These are phyloP conservation scores for Yoshiicerus persimilis DNA, from an alignment of 1,140 invertebrate genomes.

Conservation along the genomic window DNA sequence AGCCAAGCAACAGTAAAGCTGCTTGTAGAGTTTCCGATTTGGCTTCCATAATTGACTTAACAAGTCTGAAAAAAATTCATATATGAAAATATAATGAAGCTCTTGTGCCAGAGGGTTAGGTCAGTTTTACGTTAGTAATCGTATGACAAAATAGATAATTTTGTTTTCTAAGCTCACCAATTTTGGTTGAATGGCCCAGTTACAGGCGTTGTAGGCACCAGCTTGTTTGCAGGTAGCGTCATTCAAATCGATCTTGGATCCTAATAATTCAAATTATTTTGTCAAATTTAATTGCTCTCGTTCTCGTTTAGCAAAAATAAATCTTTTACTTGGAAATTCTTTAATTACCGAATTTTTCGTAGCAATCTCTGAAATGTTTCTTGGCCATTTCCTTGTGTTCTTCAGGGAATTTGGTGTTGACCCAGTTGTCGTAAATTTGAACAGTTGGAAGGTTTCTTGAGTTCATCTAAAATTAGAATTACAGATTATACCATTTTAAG, in stretches of 20 bases:
- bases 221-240: slow-evolving; percentile 5
- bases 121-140: background rate
- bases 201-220: slow-evolving; percentile 13
- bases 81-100: background rate
- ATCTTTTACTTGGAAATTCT: background rate
- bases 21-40: background rate
- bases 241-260: background rate
- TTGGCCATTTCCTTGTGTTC: background rate
- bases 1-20: background rate
- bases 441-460: background rate
- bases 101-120: background rate
- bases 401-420: background rate
- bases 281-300: no score
- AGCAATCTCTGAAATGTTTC: background rate
- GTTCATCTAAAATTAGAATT: slow-evolving; percentile 1
- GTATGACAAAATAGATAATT: no score
- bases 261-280: background rate
- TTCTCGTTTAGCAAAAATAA: no score
- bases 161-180: background rate
- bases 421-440: background rate
- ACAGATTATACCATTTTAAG: background rate
- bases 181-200: background rate
- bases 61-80: background rate
- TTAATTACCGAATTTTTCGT: background rate
- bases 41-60: background rate